A percentile compares a stretch with the other conserved stretches of the same genome.
Conservation (phyloP, 2,113 vertebrate species). For the Otocyon megalotis region DNA sequence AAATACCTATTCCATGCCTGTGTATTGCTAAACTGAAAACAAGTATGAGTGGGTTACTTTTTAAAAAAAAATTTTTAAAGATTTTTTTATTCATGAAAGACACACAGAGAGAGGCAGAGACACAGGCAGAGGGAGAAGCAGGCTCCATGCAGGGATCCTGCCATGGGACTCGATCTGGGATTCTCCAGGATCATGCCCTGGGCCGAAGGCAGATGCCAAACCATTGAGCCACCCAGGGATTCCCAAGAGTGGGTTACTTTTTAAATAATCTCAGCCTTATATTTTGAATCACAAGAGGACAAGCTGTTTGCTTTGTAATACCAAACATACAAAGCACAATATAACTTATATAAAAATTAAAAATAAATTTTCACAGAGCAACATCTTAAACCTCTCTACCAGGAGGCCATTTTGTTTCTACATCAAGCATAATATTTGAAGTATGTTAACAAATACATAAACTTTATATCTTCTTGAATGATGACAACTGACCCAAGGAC, state of each 20-base stretch:
- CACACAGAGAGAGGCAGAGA: no score
- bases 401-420: conserved; percentile 38
- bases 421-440: conserved; percentile 26
- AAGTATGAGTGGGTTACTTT: neutral
- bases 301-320: conserved; percentile 7
- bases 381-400: neutral
- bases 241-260: neutral
- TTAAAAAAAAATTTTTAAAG: neutral
- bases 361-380: neutral
- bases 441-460: neutral
- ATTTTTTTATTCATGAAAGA: no score
- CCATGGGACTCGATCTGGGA: no score
- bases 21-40: conserved; percentile 37
- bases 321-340: neutral
- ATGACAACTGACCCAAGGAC: neutral
- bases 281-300: conserved; percentile 38
- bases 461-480: neutral
- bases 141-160: no score
- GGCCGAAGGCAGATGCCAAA: no score
- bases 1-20: neutral
- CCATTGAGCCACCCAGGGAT: no score
- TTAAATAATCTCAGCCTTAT: conserved; percentile 20
- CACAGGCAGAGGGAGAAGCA: no score
- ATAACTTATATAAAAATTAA: neutral
- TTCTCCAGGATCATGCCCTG: no score